Conservation (phyloP, 1,140 invertebrate species). For the Kradibia gibbosae region DNA sequence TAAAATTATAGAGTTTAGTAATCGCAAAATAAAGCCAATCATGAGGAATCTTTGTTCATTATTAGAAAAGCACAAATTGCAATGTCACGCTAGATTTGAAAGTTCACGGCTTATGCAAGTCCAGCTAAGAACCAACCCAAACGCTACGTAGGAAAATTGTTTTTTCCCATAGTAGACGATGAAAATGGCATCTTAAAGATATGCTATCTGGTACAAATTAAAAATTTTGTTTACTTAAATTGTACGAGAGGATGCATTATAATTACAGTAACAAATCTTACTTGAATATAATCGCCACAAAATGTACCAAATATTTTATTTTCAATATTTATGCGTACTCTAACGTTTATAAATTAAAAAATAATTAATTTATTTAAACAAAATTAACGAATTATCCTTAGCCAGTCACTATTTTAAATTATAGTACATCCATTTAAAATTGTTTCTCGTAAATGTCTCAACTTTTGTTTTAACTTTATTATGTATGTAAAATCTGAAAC, state of each 20-base stretch:
- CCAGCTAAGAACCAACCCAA: background rate
- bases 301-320: background rate
- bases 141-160: background rate
- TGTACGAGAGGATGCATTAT: background rate
- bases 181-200: background rate
- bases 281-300: background rate
- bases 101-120: conserved; percentile 11
- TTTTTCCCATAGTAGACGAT: background rate
- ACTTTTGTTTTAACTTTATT: too few relatives aligned
- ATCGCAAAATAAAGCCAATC: background rate
- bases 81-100: conserved; percentile 47
- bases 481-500: too few relatives aligned
- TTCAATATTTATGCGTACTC: background rate
- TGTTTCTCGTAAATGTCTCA: too few relatives aligned
- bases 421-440: too few relatives aligned
- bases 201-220: background rate
- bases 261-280: too few relatives aligned
- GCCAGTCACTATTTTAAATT: too few relatives aligned
- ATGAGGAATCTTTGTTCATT: background rate
- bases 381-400: too few relatives aligned
- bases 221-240: background rate
- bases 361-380: too few relatives aligned
- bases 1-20: background rate
- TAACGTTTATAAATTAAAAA: too few relatives aligned
- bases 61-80: conserved; percentile 9